A percentile compares a stretch with the other conserved stretches of the same genome.
phyloP scores from a whole-genome alignment of 2,797 vertebrate species.

The Pteropus rufus region DNA sequence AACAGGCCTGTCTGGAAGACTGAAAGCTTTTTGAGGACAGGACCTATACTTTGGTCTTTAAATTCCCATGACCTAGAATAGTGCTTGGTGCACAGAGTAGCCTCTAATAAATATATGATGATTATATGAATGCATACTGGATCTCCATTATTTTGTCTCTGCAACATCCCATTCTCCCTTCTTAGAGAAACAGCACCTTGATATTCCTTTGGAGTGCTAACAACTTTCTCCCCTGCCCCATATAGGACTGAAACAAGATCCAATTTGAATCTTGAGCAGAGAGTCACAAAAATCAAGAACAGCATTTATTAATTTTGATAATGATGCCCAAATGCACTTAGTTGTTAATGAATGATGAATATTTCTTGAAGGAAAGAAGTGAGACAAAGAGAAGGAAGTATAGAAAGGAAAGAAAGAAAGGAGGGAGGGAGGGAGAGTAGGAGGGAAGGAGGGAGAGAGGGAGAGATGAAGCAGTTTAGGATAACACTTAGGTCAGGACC shows the following conservation, averaged over 20 bases:
- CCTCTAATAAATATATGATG: not conserved
- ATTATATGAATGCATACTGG: not conserved
- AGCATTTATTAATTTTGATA: not conserved
- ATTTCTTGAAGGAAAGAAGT: not conserved
- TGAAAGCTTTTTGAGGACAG: not conserved
- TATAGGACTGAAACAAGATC: not conserved
- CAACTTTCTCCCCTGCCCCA: not conserved
- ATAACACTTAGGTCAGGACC: too few relatives aligned
- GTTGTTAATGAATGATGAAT: not conserved
- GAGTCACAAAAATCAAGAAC: not conserved
- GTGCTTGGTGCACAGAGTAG: not conserved
- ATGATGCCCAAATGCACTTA: not conserved
- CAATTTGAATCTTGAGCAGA: not conserved
- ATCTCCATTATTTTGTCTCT: not conserved
- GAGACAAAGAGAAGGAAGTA: not conserved
- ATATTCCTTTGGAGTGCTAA: not conserved
- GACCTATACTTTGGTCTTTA: not conserved
- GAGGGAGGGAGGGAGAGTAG: too few relatives aligned
- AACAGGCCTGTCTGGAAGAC: rapidly evolving
- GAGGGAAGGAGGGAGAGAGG: too few relatives aligned
- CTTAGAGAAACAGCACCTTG: not conserved
- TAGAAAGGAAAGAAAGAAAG: too few relatives aligned
- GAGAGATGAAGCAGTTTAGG: not conserved
- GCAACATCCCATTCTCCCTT: not conserved
- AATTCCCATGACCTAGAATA: not conserved